Percentiles rank a stretch among this genome's conserved stretches.
Evolutionary conservation across 2,113 vertebrate genomes (phyloP).

Genomic region (Crotalus horridus): DNA sequence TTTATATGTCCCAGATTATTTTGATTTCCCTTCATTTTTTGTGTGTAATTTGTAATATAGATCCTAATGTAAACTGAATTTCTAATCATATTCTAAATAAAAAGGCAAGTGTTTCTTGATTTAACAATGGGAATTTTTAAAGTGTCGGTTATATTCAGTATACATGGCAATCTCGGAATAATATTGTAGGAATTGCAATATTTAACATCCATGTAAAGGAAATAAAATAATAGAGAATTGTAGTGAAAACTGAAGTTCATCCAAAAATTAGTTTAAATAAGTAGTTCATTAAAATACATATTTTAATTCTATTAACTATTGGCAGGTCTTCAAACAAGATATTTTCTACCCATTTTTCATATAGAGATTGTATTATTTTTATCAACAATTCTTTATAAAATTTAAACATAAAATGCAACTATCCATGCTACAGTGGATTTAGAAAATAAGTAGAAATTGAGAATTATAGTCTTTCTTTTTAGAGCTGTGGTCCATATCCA

Average conservation of each 20-base stretch:
- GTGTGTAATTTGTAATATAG: not conserved
- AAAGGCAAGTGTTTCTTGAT: not conserved
- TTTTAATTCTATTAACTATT: not conserved
- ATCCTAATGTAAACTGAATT: not conserved
- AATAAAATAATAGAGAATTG: conserved; percentile 15
- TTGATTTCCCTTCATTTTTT: conserved; percentile 25
- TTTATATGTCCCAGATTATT: not conserved
- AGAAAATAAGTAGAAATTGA: not conserved
- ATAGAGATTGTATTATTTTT: not conserved
- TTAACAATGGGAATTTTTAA: not conserved
- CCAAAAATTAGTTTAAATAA: not conserved
- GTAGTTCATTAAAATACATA: not conserved
- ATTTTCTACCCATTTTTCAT: not conserved
- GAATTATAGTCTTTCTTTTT: conserved; percentile 3
- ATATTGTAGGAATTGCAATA: not conserved
- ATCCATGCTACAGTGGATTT: not conserved
- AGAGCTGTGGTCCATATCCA: conserved; percentile 97
- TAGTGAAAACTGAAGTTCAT: not conserved
- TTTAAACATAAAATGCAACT: not conserved
- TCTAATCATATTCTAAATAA: not conserved
- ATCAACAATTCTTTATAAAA: not conserved
- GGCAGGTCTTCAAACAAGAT: not conserved
- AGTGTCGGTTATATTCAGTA: not conserved
- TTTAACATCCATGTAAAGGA: not conserved
- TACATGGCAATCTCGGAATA: not conserved